Conservation (phyloP, 1,140 invertebrate species). For the Catajapyx aquilonaris region DNA sequence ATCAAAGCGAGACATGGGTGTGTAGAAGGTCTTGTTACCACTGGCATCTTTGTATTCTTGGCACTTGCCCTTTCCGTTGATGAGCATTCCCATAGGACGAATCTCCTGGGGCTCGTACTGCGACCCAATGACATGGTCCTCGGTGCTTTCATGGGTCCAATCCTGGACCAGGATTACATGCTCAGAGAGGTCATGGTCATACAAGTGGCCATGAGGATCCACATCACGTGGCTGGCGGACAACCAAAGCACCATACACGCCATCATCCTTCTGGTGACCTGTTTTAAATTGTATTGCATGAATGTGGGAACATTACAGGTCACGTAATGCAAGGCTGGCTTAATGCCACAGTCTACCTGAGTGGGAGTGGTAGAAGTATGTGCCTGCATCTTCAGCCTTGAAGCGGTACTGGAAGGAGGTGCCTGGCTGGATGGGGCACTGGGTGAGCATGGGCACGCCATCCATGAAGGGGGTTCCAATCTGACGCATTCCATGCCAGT, state of each 20-base stretch:
- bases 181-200: constrained; percentile 20
- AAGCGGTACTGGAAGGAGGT: constrained; percentile 20
- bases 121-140: constrained; percentile 8
- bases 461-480: constrained; percentile 20
- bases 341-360: constrained; percentile 16
- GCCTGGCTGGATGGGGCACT: constrained; percentile 21
- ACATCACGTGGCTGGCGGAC: constrained; percentile 13
- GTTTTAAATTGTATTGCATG: background rate
- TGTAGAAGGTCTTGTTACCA: background rate
- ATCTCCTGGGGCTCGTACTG: constrained; percentile 1
- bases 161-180: constrained; percentile 21
- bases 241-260: constrained; percentile 16
- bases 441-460: constrained; percentile 23
- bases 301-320: too few species aligned
- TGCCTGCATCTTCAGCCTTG: constrained; percentile 15
- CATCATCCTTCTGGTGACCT: constrained; percentile 15
- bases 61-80: constrained; percentile 17
- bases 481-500: constrained; percentile 27
- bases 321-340: too few species aligned
- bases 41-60: constrained; percentile 5
- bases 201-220: constrained; percentile 14
- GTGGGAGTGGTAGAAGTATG: constrained; percentile 25
- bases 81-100: constrained; percentile 12
- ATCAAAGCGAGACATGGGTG: constrained; percentile 10
- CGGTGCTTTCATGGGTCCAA: constrained; percentile 18